Conservation (phyloP, 2,113 vertebrate species). For the Ceratotherium simum region DNA sequence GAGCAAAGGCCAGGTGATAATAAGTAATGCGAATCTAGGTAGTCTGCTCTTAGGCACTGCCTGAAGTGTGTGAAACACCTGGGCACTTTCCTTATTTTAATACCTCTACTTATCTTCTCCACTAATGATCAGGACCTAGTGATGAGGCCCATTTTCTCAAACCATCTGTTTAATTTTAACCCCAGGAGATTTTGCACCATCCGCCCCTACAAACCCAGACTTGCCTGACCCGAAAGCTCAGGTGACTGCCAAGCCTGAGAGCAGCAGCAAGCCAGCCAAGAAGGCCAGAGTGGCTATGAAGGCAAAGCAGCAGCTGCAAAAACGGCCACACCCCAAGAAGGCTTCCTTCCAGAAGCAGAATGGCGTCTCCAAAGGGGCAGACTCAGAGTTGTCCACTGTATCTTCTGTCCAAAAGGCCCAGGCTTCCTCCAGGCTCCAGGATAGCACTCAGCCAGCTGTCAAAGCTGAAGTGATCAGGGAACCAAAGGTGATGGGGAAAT, state of each 20-base stretch:
- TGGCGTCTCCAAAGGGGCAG: conserved; percentile 38
- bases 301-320: conserved; percentile 60
- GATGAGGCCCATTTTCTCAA: not conserved
- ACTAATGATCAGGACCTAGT: not conserved
- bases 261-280: conserved; percentile 69
- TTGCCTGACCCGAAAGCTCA: conserved; percentile 12
- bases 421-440: not conserved
- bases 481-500: not conserved
- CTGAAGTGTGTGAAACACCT: not conserved
- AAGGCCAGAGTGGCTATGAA: conserved; percentile 50
- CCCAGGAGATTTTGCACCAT: conserved; percentile 50
- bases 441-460: not conserved
- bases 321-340: conserved; percentile 62
- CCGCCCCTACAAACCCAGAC: not conserved
- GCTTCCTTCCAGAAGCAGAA: conserved; percentile 63
- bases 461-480: not conserved
- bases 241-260: conserved; percentile 58
- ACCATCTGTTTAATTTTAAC: conserved; percentile 62
- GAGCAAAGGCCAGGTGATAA: not conserved
- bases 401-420: conserved; percentile 29
- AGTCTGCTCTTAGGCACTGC: not conserved
- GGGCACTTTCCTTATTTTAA: not conserved
- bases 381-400: not conserved
- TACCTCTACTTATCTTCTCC: not conserved
- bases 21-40: not conserved